These are phyloP conservation scores for Chionomys nivalis DNA, from an alignment of 2,113 vertebrate genomes.

Conservation along the genomic window DNA sequence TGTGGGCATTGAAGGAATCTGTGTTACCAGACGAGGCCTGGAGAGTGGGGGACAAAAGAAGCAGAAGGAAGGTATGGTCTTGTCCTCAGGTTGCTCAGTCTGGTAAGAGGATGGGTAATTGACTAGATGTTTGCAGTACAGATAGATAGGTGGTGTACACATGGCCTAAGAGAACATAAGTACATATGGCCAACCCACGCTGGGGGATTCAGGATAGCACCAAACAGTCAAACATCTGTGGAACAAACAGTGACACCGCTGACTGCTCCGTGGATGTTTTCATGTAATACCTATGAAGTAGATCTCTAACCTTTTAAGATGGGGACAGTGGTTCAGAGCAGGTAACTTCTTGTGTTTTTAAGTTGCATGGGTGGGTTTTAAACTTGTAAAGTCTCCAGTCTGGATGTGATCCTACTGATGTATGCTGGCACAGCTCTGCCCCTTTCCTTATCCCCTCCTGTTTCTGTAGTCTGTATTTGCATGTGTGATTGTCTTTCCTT, in stretches of 20 bases:
- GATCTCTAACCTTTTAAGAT: background rate
- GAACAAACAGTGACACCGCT: background rate
- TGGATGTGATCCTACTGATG: background rate
- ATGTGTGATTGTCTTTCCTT: background rate
- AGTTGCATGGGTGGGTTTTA: background rate
- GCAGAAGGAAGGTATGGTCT: background rate
- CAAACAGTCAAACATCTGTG: background rate
- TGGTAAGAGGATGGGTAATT: background rate
- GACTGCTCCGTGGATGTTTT: background rate
- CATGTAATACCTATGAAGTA: background rate
- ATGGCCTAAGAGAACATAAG: background rate
- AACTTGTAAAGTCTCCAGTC: background rate
- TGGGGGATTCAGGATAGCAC: background rate
- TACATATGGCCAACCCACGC: background rate
- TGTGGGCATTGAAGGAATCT: background rate
- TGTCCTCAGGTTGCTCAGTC: background rate
- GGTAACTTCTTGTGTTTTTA: constrained; percentile 3
- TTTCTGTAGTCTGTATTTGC: background rate
- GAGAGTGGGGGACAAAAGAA: constrained; percentile 28
- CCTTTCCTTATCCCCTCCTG: background rate
- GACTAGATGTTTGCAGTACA: background rate
- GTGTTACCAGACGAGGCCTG: background rate
- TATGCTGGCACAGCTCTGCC: background rate
- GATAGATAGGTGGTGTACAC: background rate
- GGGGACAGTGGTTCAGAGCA: constrained; percentile 28